Conservation (phyloP, 2,888 invertebrate species). For the Volucella inflata region DNA sequence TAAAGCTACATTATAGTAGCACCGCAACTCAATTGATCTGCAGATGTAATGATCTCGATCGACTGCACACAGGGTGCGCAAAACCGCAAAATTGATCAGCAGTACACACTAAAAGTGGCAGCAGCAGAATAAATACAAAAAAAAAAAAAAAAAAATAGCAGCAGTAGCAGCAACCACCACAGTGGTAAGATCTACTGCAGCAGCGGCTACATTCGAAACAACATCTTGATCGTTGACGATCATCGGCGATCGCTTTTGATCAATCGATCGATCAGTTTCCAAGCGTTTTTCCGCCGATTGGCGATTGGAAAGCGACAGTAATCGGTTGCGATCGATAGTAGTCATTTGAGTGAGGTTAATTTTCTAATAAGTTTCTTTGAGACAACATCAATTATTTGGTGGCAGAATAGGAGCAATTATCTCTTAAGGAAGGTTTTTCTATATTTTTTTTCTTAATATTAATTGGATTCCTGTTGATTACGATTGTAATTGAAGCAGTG, state of each 20-base stretch:
- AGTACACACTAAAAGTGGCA: slow-evolving; percentile 64
- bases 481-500: not conserved
- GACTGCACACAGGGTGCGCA: slow-evolving; percentile 64
- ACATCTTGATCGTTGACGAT: slow-evolving; percentile 57
- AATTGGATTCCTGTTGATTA: not conserved
- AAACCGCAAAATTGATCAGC: slow-evolving; percentile 68
- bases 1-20: slow-evolving; percentile 31
- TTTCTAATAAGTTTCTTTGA: slow-evolving; percentile 23
- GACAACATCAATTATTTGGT: slow-evolving; percentile 26
- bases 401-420: slow-evolving; percentile 13
- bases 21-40: slow-evolving; percentile 69
- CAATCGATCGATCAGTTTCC: slow-evolving; percentile 72
- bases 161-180: slow-evolving; percentile 19
- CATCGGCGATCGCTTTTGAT: slow-evolving; percentile 67
- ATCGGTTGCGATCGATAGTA: slow-evolving; percentile 60
- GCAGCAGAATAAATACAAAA: slow-evolving; percentile 5
- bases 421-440: not conserved
- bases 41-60: slow-evolving; percentile 66
- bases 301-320: slow-evolving; percentile 57
- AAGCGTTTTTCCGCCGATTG: slow-evolving; percentile 70
- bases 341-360: slow-evolving; percentile 44
- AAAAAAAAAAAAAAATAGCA: not conserved
- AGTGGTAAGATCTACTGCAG: slow-evolving; percentile 42
- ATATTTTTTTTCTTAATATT: not conserved
- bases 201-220: slow-evolving; percentile 42